Percentiles rank a stretch among this genome's conserved stretches.
phyloP scores from a whole-genome alignment of 2,113 vertebrate species.

The Myanophis thanlyinensis region DNA sequence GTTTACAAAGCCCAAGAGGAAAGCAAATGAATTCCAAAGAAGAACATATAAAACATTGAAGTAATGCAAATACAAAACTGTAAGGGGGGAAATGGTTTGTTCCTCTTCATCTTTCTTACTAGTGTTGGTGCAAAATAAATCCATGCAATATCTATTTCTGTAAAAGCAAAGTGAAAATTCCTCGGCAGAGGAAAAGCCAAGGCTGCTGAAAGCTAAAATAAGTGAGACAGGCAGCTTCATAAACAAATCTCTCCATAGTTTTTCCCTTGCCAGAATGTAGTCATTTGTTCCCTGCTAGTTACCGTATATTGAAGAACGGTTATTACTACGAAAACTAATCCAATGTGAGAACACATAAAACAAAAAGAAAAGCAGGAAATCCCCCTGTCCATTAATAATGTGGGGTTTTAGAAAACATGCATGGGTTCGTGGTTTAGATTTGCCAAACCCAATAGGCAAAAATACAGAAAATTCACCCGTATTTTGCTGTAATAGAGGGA shows the following conservation, averaged over 20 bases:
- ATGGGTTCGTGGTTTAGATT: neutral
- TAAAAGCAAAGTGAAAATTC: neutral
- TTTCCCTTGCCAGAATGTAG: neutral
- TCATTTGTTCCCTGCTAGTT: neutral
- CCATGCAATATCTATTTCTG: neutral
- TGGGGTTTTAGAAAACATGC: neutral
- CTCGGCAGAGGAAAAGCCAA: neutral
- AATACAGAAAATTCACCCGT: neutral
- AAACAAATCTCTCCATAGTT: neutral
- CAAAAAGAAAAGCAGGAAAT: neutral
- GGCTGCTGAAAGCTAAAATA: neutral
- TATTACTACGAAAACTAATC: neutral
- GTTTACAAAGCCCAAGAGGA: neutral
- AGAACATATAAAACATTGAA: neutral
- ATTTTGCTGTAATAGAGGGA: neutral
- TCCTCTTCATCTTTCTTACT: neutral
- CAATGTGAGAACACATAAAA: neutral
- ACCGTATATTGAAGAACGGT: neutral
- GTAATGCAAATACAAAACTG: neutral
- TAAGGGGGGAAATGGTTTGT: neutral
- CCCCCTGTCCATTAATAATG: neutral
- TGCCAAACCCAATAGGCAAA: neutral
- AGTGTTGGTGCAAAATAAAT: neutral
- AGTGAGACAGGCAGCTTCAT: neutral
- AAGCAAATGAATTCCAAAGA: slow-evolving; percentile 6